Evolutionary conservation across 2,888 invertebrate genomes (phyloP), one percentile per base, ranked within the genome.

Genomic region (Lycophotia porphyrea): DNA sequence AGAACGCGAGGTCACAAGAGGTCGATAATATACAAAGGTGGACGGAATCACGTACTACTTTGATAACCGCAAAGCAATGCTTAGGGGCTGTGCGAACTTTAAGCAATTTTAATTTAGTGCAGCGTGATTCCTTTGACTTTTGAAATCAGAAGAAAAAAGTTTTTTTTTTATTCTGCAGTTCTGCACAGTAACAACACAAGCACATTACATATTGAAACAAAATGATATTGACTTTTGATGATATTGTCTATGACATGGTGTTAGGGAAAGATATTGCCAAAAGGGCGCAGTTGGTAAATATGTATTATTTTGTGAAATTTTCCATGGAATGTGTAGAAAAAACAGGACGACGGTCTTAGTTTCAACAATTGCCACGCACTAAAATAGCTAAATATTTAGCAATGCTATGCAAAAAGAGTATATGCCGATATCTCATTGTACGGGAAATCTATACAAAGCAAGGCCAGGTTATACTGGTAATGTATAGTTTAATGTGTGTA

Each of bases 1-100:
- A 88, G 83, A 76, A 80, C 76, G 78, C 87, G 87, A 90, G 90
- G 90, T 86, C 87, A 77, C 31, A 24, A 36, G 68, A 87, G 88
- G 88, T 89, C 87, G 85, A 78, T 84, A 73, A 24, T 83, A 24
- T 81, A 85, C 82, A 80, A 84, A 81, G 83, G 78, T 81, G 60
- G 75, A 70, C 65, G 55, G 64, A 68, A 83, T 72, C 88, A 89
- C 87, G 88, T 88, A 83, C 18, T 49, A 60, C 11, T 68, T 58
- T 63, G 83, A 75, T 81, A 76, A 74, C 80, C 61, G 69, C 76
- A 65, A 66, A 39, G 4, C n/a, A 60, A 63, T 65, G 47, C 24
- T 60, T 85, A 85, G 87, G 87, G 84, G 85, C 63, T 86, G 86
- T 15, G 34, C 66, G 13, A 58, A 69, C 34, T 42, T 5, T 15